These are phyloP conservation scores for Macrocentrus cingulum DNA, from an alignment of 1,140 invertebrate species.

Conservation along the genomic window DNA sequence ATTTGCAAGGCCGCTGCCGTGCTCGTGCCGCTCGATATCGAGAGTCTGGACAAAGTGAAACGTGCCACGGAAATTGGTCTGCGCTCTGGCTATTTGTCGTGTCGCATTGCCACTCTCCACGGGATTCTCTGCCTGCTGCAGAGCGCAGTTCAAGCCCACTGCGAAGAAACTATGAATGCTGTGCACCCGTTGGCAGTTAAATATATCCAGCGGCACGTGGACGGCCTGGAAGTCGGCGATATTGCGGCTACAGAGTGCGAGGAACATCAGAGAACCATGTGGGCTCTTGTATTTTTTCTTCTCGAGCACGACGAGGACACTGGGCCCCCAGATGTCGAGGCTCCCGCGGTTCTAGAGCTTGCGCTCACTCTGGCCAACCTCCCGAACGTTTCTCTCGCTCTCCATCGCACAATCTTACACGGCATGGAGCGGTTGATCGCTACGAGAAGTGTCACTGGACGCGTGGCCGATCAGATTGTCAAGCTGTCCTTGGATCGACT, in stretches of 20 bases:
- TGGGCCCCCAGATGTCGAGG: conserved; percentile 51
- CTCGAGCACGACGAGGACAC: conserved; percentile 63
- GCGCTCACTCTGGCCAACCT: conserved; percentile 51
- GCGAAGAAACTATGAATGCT: conserved; percentile 63
- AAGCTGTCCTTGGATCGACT: conserved; percentile 75
- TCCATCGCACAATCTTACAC: conserved; percentile 60
- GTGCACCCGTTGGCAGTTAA: conserved; percentile 68
- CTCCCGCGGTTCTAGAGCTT: conserved; percentile 50
- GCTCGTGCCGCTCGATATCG: conserved; percentile 61
- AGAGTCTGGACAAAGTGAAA: conserved; percentile 64
- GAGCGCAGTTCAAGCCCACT: conserved; percentile 64
- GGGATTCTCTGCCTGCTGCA: conserved; percentile 77
- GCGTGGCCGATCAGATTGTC: conserved; percentile 70
- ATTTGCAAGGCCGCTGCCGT: conserved; percentile 72
- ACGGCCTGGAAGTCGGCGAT: conserved; percentile 48
- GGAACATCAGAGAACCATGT: conserved; percentile 68
- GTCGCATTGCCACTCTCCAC: conserved; percentile 70
- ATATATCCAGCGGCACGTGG: conserved; percentile 70
- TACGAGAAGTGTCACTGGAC: conserved; percentile 60
- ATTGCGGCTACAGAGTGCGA: conserved; percentile 55
- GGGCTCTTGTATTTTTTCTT: conserved; percentile 71
- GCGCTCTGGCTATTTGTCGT: conserved; percentile 67
- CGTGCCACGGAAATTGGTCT: conserved; percentile 67
- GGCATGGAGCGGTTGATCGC: conserved; percentile 75
- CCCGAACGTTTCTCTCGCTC: conserved; percentile 46